These are phyloP conservation scores for Malurus splendens DNA, from an alignment of 2,797 vertebrate genomes.

Conservation along the genomic window DNA sequence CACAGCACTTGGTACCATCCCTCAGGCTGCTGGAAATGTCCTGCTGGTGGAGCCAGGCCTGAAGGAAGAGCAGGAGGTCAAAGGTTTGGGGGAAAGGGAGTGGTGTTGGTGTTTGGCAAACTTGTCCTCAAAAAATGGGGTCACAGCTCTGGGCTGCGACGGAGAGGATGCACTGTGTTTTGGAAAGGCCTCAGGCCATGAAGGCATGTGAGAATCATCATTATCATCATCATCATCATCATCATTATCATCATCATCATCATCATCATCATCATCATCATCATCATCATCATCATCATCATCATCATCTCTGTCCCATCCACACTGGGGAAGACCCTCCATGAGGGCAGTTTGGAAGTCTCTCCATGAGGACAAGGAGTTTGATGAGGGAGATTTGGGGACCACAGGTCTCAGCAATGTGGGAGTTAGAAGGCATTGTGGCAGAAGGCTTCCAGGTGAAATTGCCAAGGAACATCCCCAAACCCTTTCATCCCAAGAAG, in stretches of 20 bases:
- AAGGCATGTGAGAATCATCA: accelerated
- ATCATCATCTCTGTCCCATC: neutral
- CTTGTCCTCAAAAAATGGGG: neutral
- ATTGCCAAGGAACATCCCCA: neutral
- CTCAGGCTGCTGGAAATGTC: neutral
- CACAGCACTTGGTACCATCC: neutral
- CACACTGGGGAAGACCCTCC: neutral
- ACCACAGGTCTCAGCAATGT: neutral
- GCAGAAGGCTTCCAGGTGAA: neutral
- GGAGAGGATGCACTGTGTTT: neutral
- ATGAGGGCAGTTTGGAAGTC: neutral
- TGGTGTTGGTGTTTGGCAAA: neutral
- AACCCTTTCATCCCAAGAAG: neutral
- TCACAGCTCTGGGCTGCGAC: neutral
- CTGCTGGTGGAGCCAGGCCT: neutral
- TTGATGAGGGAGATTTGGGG: accelerated
- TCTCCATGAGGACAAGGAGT: accelerated
- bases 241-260: neutral
- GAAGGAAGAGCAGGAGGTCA: neutral
- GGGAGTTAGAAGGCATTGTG: neutral
- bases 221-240: too few species aligned
- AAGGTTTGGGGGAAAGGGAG: neutral
- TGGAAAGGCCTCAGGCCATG: neutral
- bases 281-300: too few species aligned
- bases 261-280: neutral